phyloP scores from a whole-genome alignment of 2,113 vertebrate genomes.

The Osmerus mordax region DNA sequence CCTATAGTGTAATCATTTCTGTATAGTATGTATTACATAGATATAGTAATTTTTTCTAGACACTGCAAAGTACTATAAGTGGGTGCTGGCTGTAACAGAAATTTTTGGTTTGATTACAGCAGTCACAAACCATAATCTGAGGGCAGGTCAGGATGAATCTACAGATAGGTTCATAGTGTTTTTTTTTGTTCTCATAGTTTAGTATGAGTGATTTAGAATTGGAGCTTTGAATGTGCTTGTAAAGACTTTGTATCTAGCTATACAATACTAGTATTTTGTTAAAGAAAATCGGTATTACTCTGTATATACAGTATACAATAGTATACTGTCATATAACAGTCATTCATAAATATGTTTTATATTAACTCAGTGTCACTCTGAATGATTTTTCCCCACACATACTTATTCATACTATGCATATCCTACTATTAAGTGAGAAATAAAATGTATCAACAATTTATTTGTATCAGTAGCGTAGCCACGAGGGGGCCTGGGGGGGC shows the following conservation, averaged over 20 bases:
- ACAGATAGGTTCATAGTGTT: conserved; percentile 20
- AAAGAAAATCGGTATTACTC: conserved; percentile 32
- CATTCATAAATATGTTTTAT: conserved; percentile 68
- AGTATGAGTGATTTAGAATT: conserved; percentile 8
- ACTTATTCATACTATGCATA: no score
- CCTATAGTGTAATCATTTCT: conserved; percentile 40
- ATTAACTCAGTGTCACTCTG: conserved; percentile 35
- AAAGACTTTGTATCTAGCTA: conserved; percentile 49
- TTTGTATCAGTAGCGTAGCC: no score
- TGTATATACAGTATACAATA: conserved; percentile 58
- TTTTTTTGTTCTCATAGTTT: conserved; percentile 17
- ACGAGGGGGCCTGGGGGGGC: no score
- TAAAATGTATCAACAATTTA: no score
- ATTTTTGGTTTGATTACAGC: neutral
- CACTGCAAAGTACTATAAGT: conserved; percentile 15
- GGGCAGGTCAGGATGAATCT: conserved; percentile 42
- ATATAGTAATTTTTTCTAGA: conserved; percentile 51
- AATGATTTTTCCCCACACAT: no score
- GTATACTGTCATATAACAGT: conserved; percentile 54
- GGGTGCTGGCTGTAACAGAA: conserved; percentile 27
- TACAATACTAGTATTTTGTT: conserved; percentile 21
- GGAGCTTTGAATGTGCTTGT: conserved; percentile 33
- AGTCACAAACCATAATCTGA: neutral
- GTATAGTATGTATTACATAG: conserved; percentile 44
- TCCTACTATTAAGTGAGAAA: no score